phyloP scores from a whole-genome alignment of 2,797 vertebrate genomes.

The Alcedo quadribrachys region DNA sequence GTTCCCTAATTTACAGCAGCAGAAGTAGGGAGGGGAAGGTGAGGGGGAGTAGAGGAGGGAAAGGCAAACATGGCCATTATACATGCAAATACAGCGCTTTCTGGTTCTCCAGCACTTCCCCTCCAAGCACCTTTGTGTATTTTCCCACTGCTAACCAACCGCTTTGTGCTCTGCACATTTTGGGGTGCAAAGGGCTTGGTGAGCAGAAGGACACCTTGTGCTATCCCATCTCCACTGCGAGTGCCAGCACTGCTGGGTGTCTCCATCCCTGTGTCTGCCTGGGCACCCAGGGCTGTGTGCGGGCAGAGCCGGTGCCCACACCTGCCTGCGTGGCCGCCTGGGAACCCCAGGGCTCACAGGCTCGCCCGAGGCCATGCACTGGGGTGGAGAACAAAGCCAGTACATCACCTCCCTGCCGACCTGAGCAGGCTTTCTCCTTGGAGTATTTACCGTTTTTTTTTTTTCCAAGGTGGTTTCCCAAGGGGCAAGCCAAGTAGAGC shows the following conservation, averaged over 20 bases:
- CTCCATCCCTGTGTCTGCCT: not conserved
- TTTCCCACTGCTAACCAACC: not conserved
- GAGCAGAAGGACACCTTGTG: not conserved
- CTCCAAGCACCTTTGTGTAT: not conserved
- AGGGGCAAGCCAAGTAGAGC: not conserved
- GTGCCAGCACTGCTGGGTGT: not conserved
- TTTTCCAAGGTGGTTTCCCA: not conserved
- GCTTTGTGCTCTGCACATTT: accelerated
- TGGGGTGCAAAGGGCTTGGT: accelerated
- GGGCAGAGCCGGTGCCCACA: not conserved
- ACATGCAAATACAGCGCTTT: not conserved
- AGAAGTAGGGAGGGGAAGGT: constrained; percentile 25
- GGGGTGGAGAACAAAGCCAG: constrained; percentile 1
- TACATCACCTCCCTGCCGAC: not conserved
- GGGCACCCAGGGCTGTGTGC: not conserved
- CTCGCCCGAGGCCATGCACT: not conserved
- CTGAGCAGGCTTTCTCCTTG: not conserved
- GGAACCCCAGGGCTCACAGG: not conserved
- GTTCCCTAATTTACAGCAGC: not conserved
- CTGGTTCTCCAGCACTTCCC: not conserved
- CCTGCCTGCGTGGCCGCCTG: not conserved
- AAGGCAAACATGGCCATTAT: not conserved
- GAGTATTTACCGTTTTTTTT: not conserved
- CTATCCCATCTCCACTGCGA: accelerated
- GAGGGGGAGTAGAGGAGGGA: constrained; percentile 37